These are phyloP conservation scores for Nixonia krombeini DNA, from an alignment of 1,140 invertebrate genomes.

Conservation along the genomic window DNA sequence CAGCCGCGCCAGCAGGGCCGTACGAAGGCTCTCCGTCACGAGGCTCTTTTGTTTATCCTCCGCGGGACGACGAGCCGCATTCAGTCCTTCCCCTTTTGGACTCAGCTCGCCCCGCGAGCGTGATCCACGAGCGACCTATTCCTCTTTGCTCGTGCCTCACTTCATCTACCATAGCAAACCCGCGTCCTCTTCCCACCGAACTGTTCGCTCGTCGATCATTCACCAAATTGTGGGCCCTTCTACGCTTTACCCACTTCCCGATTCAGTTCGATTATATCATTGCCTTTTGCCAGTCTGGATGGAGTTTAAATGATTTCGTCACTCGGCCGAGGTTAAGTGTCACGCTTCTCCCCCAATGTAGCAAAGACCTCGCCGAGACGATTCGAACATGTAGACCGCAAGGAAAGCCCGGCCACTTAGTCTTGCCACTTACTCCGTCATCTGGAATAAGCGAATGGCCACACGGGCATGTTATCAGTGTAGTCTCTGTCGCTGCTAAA, in stretches of 20 bases:
- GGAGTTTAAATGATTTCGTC: conserved; percentile 44
- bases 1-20: conserved; percentile 72
- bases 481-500: too few relatives aligned
- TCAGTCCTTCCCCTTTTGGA: conserved; percentile 32
- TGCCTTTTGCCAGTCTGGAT: conserved; percentile 9
- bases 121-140: conserved; percentile 3
- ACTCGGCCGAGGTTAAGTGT: conserved; percentile 50
- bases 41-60: conserved; percentile 64
- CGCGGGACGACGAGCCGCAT: conserved; percentile 26
- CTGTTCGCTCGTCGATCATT: too few relatives aligned
- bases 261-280: conserved; percentile 32
- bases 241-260: conserved; percentile 8
- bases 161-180: conserved; percentile 33
- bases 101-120: conserved; percentile 13
- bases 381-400: conserved; percentile 7
- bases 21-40: conserved; percentile 72
- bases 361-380: conserved; percentile 16
- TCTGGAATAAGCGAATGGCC: conserved; percentile 21
- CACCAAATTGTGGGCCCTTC: too few relatives aligned
- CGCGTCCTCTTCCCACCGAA: too few relatives aligned
- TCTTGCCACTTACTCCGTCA: conserved; percentile 10
- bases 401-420: conserved; percentile 20
- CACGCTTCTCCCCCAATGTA: conserved; percentile 25
- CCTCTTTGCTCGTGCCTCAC: conserved; percentile 14
- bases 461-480: neutral